Evolutionary conservation across 2,113 vertebrate genomes (phyloP), one percentile per base, ranked within the genome.

Genomic region (Seriola dumerili): DNA sequence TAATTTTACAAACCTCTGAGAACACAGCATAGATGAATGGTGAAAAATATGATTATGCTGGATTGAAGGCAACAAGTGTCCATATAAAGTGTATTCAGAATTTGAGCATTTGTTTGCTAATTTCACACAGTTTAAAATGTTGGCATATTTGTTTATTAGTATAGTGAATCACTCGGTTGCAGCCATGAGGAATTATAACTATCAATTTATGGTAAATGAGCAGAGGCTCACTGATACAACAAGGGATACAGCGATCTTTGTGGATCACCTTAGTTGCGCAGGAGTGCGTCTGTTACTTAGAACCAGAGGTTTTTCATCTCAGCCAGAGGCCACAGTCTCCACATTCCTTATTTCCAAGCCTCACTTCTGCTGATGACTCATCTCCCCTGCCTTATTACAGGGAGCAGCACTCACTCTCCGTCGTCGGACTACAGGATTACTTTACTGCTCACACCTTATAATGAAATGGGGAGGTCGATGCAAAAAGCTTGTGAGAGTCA

Each of bases 231-330:
- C 36, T 80, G 76, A 84, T 57, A 73, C 46, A 72, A 78, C 84
- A 74, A 77, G 48, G 23, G 64, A 84, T 66, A n/a, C 32, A 63
- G 40, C 21, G 12, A 61, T 88, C 68, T 77, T 88, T 87, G 81
- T 85, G 84, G 74, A 80, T 88, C 87, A 83, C 78, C 79, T 83
- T 79, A 72, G 75, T 78, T 87, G 78, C 83, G 78, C 80, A 79
- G 68, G 81, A 81, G 72, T 78, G 81, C 80, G 91, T 88, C 93
- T 95, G 90, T 92, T 0, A 13, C 80, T 91, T 88, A 89, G 82
- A 77, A 95, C 93, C 91, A 96, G 94, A 95, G 96, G 96, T 96
- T 96, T 29, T 95, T 96, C 93, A 94, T 92, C 95, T 96, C 95
- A 87, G 89, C 90, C 85, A 91, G 89, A 95, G 96, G 94, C 93